Conservation (phyloP, 2,888 invertebrate species). For the Sinohyriopsis cumingii region DNA sequence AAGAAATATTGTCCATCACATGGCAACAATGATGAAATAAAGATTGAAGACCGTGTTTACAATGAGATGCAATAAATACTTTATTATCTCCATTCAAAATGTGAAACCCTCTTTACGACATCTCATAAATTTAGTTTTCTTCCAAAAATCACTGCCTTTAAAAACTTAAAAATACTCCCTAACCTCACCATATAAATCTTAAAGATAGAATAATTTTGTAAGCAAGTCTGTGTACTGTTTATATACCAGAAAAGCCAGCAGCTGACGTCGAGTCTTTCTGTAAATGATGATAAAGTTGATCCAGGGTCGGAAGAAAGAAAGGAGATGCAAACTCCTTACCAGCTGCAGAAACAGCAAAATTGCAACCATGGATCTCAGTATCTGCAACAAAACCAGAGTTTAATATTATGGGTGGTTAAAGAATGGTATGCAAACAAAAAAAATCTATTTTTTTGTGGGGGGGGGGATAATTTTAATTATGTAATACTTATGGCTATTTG, state of each 20-base stretch:
- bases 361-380: slow-evolving; percentile 56
- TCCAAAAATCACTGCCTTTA: neutral
- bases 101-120: neutral
- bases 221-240: neutral
- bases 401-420: neutral
- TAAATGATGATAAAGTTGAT: slow-evolving; percentile 61
- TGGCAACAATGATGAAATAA: neutral
- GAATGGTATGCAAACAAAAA: too few relatives aligned
- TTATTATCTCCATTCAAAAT: neutral
- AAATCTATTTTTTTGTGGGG: too few relatives aligned
- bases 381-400: slow-evolving; percentile 34
- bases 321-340: slow-evolving; percentile 54
- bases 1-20: neutral
- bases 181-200: neutral
- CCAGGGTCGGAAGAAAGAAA: slow-evolving; percentile 61
- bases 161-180: neutral
- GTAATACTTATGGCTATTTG: too few relatives aligned
- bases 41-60: neutral
- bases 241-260: slow-evolving; percentile 61
- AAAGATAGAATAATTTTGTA: neutral
- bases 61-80: neutral
- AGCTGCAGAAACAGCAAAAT: slow-evolving; percentile 58
- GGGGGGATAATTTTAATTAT: too few relatives aligned
- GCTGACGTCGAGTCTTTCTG: slow-evolving; percentile 55
- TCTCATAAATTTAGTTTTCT: neutral